These are phyloP conservation scores for Chlorocebus sabaeus DNA, from an alignment of 2,113 vertebrate genomes.

Conservation along the genomic window DNA sequence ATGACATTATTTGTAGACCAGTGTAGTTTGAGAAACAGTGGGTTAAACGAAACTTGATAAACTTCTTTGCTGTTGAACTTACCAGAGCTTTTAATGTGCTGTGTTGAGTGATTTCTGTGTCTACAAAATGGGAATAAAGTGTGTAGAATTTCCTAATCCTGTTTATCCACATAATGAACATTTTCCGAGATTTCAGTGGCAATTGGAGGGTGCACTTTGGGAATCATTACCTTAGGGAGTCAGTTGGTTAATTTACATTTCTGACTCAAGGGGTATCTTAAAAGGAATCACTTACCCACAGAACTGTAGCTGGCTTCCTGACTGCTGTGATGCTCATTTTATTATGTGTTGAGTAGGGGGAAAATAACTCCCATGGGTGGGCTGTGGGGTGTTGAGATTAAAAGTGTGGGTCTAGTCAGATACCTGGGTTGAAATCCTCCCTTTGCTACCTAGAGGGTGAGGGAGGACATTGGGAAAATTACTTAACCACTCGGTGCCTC, in stretches of 20 bases:
- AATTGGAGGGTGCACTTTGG: not conserved
- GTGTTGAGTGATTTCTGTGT: not conserved
- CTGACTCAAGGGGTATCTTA: not conserved
- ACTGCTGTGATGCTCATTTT: not conserved
- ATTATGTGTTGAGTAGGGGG: not conserved
- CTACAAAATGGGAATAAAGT: not conserved
- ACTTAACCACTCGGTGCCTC: not conserved
- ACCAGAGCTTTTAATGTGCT: not conserved
- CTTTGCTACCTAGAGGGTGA: not conserved
- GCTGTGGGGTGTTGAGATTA: not conserved
- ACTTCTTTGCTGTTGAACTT: not conserved
- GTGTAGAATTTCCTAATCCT: not conserved
- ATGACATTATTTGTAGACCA: not conserved
- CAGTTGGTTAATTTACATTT: not conserved
- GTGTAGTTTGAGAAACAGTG: not conserved
- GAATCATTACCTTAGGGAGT: not conserved
- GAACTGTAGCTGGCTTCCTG: not conserved
- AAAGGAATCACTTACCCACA: not conserved
- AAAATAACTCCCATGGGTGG: not conserved
- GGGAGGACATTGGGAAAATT: not conserved
- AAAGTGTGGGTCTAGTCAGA: not conserved
- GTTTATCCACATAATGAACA: not conserved
- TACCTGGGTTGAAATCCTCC: not conserved
- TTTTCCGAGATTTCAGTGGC: not conserved
- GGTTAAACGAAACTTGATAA: not conserved